phyloP scores from a whole-genome alignment of 2,888 invertebrate species.

The Salpingus planirostris region DNA sequence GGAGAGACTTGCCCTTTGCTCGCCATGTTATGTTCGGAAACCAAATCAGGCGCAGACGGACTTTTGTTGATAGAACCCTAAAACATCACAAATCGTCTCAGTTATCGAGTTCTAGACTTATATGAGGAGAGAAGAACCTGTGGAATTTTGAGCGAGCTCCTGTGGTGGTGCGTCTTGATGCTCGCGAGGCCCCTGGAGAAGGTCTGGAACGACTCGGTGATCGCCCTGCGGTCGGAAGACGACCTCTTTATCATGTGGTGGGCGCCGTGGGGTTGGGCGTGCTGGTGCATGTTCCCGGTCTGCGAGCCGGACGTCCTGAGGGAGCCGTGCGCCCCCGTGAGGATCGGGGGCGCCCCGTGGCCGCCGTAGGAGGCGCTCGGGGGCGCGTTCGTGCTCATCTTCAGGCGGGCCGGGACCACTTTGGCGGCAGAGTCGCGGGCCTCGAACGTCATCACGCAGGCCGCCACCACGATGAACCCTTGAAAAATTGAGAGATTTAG shows the following conservation, averaged over 20 bases:
- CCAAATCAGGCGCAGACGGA: slow-evolving; percentile 53
- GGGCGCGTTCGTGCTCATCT: slow-evolving; percentile 33
- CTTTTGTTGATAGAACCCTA: slow-evolving; percentile 42
- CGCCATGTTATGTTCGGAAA: slow-evolving; percentile 32
- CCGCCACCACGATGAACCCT: slow-evolving; percentile 94
- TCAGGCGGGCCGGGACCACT: slow-evolving; percentile 73
- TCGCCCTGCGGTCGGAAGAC: slow-evolving; percentile 29
- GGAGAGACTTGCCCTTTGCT: slow-evolving; percentile 28
- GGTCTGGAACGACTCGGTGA: slow-evolving; percentile 45
- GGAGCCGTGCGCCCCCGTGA: slow-evolving; percentile 30
- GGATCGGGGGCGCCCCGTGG: too few relatives aligned
- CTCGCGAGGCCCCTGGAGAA: slow-evolving; percentile 43
- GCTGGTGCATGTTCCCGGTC: slow-evolving; percentile 24
- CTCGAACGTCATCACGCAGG: slow-evolving; percentile 98
- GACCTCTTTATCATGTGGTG: neutral
- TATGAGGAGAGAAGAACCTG: too few relatives aligned
- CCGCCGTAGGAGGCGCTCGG: slow-evolving; percentile 16
- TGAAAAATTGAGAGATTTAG: too few relatives aligned
- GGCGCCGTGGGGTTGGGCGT: slow-evolving; percentile 14
- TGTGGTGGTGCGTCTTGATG: slow-evolving; percentile 28
- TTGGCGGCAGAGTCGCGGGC: slow-evolving; percentile 90
- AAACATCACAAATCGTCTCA: slow-evolving; percentile 4
- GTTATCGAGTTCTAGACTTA: neutral
- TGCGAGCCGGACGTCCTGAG: slow-evolving; percentile 35
- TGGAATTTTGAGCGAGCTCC: slow-evolving; percentile 30